These are phyloP conservation scores for Rhynchomys soricoides DNA, from an alignment of 2,113 vertebrate genomes.

Conservation along the genomic window DNA sequence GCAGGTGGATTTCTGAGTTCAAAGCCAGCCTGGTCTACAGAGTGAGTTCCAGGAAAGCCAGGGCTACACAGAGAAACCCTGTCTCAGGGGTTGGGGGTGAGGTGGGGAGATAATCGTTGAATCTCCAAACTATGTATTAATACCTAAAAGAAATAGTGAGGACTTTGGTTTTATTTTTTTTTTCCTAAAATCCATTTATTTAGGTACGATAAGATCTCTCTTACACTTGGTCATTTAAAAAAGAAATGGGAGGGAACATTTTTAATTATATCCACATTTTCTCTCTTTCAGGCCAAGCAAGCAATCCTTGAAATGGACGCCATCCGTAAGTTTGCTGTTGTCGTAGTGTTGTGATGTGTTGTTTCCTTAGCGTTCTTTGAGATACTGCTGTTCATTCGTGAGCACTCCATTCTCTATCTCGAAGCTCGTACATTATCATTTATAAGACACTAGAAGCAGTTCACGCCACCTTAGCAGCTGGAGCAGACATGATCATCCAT, in stretches of 20 bases:
- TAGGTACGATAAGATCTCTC: background rate
- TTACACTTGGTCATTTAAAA: background rate
- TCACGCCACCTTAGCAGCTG: background rate
- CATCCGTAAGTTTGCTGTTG: conserved; percentile 90
- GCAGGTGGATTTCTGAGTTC: too few species aligned
- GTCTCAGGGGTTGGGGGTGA: too few species aligned
- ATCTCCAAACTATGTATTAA: background rate
- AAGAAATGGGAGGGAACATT: background rate
- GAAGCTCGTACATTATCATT: background rate
- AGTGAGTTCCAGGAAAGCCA: too few species aligned
- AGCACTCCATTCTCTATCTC: background rate
- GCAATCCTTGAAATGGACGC: conserved; percentile 99
- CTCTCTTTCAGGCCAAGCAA: conserved; percentile 94
- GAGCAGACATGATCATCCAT: background rate
- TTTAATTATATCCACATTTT: conserved; percentile 21
- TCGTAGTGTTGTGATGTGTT: background rate
- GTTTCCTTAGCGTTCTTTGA: background rate
- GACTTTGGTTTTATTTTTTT: background rate
- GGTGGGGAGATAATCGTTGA: background rate
- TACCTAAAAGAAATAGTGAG: background rate
- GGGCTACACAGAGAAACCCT: too few species aligned
- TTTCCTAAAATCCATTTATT: background rate
- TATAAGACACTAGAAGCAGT: background rate
- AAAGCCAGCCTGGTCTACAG: too few species aligned
- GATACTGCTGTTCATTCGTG: background rate